A percentile compares a stretch with the other conserved stretches of the same genome.
phyloP scores from a whole-genome alignment of 2,888 invertebrate species.

The Lycocerus yunnanus region DNA sequence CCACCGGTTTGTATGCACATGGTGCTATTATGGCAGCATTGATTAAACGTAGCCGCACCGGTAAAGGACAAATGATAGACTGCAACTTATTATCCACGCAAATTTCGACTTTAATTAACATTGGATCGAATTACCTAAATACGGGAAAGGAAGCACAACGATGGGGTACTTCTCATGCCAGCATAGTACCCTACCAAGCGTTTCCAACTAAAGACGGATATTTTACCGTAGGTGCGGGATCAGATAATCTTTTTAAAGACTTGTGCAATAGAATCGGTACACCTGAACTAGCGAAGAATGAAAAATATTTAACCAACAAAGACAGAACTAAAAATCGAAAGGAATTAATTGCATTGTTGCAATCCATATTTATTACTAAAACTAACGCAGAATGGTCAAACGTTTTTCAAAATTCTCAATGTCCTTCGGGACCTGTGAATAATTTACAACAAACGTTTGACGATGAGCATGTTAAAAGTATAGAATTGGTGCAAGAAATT shows the following conservation, averaged over 20 bases:
- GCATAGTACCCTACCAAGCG: slow-evolving; percentile 92
- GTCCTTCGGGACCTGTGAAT: slow-evolving; percentile 92
- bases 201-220: slow-evolving; percentile 83
- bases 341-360: slow-evolving; percentile 67
- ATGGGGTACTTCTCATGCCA: slow-evolving; percentile 93
- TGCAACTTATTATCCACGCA: slow-evolving; percentile 94
- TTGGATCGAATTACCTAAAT: slow-evolving; percentile 90
- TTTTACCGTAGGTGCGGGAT: slow-evolving; percentile 87
- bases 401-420: slow-evolving; percentile 72
- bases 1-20: slow-evolving; percentile 93
- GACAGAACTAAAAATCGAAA: slow-evolving; percentile 77
- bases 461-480: slow-evolving; percentile 81
- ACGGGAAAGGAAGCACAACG: slow-evolving; percentile 74
- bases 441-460: slow-evolving; percentile 82
- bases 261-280: slow-evolving; percentile 69
- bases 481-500: slow-evolving; percentile 73
- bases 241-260: slow-evolving; percentile 77
- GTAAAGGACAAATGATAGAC: slow-evolving; percentile 89
- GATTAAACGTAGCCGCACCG: slow-evolving; percentile 74
- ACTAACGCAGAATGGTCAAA: slow-evolving; percentile 76
- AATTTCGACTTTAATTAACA: slow-evolving; percentile 84
- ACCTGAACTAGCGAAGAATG: slow-evolving; percentile 64
- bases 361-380: slow-evolving; percentile 62
- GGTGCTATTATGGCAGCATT: slow-evolving; percentile 94
- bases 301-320: slow-evolving; percentile 73